Evolutionary conservation across 1,140 invertebrate species (phyloP), one percentile per base, ranked within the genome.

Genomic region (Lepidurus packardi): DNA sequence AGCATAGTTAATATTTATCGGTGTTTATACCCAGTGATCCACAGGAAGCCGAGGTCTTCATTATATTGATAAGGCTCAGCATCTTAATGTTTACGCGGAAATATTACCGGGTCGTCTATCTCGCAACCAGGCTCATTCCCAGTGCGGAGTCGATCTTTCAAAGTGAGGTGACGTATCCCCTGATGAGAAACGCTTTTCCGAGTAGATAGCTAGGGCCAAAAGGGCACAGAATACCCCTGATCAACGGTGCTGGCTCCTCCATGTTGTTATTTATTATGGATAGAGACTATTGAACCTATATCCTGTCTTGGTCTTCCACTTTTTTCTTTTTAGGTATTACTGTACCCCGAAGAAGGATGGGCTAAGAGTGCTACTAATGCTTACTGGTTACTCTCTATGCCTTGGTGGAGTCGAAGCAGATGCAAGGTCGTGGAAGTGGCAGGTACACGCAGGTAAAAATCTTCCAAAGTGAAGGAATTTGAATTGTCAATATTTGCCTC

Each of bases 301-400:
- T 45, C 21, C 73, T 65, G 7, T 65, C 53, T 65, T 65, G 9
- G 16, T 7, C 53, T 65, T 65, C 3, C 16, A 7, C 21, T 65
- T 65, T 65, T 7, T 79, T 24, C 74, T 74, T 47, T 73, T 47
- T 85, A 92, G 92, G 91, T 94, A 77, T 87, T 93, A 80, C 86
- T 95, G 78, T 94, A 93, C 83, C 92, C 93, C 0, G 93, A 94
- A 83, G 93, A 94, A 84, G 92, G 92, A 16, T 94, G 92, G 92
- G 93, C 93, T 53, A 88, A 92, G 78, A 93, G 91, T 80, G 93
- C 93, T 25, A 90, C 92, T 43, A 92, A 92, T 80, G 92, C 91
- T 42, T 93, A 94, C 85, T 94, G 93, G 92, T 91, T 92, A n/a
- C 87, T 95, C 80, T 92, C 92, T 83, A 91, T 92, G 73, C 91